Evolutionary conservation across 1,140 invertebrate species (phyloP), one percentile per base, ranked within the genome.

Genomic region (Trichonephila clavipes): DNA sequence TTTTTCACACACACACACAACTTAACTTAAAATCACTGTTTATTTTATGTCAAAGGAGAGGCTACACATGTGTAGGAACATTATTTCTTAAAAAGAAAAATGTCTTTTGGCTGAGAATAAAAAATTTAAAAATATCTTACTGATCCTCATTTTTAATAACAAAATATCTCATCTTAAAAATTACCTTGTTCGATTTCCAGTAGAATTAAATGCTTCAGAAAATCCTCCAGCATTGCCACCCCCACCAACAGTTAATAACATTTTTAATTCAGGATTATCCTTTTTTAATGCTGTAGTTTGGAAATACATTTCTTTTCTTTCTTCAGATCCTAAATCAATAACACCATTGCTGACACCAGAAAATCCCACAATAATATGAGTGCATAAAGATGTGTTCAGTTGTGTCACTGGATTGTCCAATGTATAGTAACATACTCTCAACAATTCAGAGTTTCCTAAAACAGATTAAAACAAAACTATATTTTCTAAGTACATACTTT

Each of bases 321-420:
- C 91, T 34, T 95, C 95, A 94, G 96, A 95, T 14, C 94, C 94
- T 28, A 95, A 95, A 94, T 95, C 94, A 24, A 98, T 95, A 2
- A 96, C 96, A 93, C 96, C 96, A 95, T 98, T 97, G n/a, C 95
- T 95, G 66, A 98, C 96, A 81, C 95, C 95, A 81, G 97, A 97
- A 96, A 98, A 97, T 62, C 97, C 98, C 82, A 98, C 95, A 95
- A 98, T 98, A 87, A 98, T 97, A 96, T 98, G 98, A 18, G 98
- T 98, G 95, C 98, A 98, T 90, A 98, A 96, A 24, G 89, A 90
- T n/a, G 77, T 85, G 51, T 94, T 93, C 0, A 95, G 69, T 4
- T 51, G 6, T 1, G 91, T 83, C 3, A 18, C 44, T 7, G 81
- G 87, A 24, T 81, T 87, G 51, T n/a, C 61, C 18, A 51, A 21